Conservation (phyloP, 2,797 vertebrate genomes). For the Sebastiscus tertius region DNA sequence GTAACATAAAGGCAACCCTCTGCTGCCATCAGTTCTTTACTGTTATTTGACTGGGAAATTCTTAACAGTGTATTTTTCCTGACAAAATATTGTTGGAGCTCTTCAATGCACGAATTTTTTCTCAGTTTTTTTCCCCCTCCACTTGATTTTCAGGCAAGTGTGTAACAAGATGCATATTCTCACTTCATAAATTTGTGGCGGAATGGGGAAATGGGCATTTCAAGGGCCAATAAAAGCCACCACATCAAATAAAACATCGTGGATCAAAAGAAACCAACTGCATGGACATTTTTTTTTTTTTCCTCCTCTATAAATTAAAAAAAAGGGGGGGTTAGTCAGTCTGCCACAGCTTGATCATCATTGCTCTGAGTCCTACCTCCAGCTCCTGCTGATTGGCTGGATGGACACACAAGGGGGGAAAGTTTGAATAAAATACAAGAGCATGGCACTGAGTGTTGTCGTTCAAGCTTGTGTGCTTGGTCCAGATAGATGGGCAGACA, state of each 20-base stretch:
- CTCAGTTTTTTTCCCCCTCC: conserved; percentile 14
- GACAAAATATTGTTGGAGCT: conserved; percentile 6
- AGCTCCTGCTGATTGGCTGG: conserved; percentile 84
- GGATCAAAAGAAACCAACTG: conserved; percentile 83
- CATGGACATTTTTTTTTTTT: conserved; percentile 76
- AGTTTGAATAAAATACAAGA: conserved; percentile 87
- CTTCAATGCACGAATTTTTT: conserved; percentile 7
- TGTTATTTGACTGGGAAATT: too few species aligned
- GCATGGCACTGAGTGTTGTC: conserved; percentile 79
- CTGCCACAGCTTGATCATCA: conserved; percentile 78
- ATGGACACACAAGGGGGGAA: conserved; percentile 79
- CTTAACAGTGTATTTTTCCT: neutral
- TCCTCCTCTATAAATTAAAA: conserved; percentile 73
- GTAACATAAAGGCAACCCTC: too few species aligned
- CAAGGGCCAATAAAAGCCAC: conserved; percentile 82
- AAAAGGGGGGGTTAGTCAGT: conserved; percentile 43
- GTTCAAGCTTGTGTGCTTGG: conserved; percentile 69
- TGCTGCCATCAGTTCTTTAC: too few species aligned
- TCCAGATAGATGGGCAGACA: conserved; percentile 17
- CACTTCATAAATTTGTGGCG: conserved; percentile 81
- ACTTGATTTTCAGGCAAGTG: conserved; percentile 60
- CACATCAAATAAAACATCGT: conserved; percentile 84
- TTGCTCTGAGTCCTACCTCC: conserved; percentile 83
- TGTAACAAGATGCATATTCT: conserved; percentile 77
- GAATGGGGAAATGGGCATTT: conserved; percentile 82